phyloP scores from a whole-genome alignment of 30 jellyfish, hydroid and myxozoan species.

The Hydra vulgaris region DNA sequence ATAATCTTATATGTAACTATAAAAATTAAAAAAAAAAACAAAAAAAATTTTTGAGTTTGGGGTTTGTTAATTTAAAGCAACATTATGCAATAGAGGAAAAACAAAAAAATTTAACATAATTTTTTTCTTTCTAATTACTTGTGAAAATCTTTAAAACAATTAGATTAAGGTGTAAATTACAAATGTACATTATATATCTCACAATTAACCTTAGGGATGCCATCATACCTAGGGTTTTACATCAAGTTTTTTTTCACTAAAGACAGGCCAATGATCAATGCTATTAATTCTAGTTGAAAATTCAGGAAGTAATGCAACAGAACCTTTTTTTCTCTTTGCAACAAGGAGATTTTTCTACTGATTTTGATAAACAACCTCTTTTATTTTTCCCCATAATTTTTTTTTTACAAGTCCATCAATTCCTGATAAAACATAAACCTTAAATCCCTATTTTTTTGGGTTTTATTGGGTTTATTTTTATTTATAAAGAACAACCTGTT shows the following conservation, averaged over 20 bases:
- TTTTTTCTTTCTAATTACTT: neutral
- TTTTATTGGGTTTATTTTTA: constrained; percentile 3
- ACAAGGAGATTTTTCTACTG: too few relatives aligned
- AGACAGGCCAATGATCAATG: too few relatives aligned
- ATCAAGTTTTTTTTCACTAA: too few relatives aligned
- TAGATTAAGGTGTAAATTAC: neutral
- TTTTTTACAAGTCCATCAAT: neutral
- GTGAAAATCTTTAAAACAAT: neutral
- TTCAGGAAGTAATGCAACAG: neutral
- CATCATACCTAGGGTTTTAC: neutral
- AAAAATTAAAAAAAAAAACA: too few relatives aligned
- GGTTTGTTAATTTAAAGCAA: too few relatives aligned
- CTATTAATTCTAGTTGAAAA: too few relatives aligned
- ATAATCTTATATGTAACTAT: too few relatives aligned
- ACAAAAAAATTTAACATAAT: neutral
- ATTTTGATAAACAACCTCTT: neutral
- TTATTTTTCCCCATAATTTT: neutral
- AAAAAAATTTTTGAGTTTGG: too few relatives aligned
- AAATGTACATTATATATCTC: neutral
- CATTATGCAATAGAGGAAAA: too few relatives aligned
- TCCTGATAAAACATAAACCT: neutral
- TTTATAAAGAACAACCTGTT: constrained; percentile 8
- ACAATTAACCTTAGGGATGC: neutral
- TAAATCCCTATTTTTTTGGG: neutral
- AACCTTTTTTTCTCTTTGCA: too few relatives aligned